These are phyloP conservation scores for Mimumesa dahlbomi DNA, from an alignment of 2,888 invertebrate genomes.

Conservation along the genomic window DNA sequence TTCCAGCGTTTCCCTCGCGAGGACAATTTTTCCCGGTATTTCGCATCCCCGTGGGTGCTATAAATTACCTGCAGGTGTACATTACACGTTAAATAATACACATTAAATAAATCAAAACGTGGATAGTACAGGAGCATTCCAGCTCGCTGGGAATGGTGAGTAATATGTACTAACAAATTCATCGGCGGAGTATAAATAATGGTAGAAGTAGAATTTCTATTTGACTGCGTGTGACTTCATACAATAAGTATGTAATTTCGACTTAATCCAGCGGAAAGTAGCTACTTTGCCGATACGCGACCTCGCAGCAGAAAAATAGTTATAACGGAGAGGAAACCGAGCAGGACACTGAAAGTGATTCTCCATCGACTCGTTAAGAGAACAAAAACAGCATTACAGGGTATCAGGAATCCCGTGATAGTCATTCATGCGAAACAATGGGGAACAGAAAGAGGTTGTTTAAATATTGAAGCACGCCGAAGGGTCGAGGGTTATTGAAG, in stretches of 20 bases:
- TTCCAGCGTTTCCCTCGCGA: not conserved
- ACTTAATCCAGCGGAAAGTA: not conserved
- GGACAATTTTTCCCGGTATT: conserved; percentile 7
- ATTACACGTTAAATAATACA: not conserved
- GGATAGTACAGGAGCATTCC: no score
- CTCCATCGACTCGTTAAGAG: not conserved
- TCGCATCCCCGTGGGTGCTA: not conserved
- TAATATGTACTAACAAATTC: no score
- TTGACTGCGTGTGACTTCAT: no score
- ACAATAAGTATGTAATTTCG: no score
- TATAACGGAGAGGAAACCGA: not conserved
- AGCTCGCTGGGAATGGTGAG: no score
- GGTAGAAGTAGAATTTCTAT: no score
- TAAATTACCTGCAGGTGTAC: not conserved
- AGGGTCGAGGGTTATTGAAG: conserved; percentile 33
- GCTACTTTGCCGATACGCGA: no score
- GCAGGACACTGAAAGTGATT: not conserved
- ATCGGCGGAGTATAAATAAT: no score
- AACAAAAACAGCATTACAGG: conserved; percentile 17
- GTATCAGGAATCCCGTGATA: conserved; percentile 8
- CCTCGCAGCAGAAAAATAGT: not conserved
- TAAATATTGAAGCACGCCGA: conserved; percentile 46
- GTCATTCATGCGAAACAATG: conserved; percentile 31
- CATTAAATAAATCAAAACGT: no score
- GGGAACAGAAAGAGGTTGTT: conserved; percentile 25